Evolutionary conservation across 2,888 invertebrate species (phyloP).

Genomic region (Homarus gammarus): DNA sequence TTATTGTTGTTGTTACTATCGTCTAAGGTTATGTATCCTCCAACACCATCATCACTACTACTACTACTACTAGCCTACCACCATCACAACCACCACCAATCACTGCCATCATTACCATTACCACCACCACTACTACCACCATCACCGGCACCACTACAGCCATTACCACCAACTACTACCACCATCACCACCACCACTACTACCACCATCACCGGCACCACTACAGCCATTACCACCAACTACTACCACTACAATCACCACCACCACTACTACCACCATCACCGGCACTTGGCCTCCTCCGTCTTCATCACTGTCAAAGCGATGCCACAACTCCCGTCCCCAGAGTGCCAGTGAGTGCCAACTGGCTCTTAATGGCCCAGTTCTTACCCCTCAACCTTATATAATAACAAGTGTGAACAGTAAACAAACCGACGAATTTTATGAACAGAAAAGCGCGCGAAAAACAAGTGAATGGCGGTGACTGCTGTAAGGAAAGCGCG

Average conservation of each 20-base stretch:
- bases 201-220: background rate
- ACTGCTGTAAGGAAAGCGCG: no score
- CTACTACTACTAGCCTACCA: background rate
- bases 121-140: no score
- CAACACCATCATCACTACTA: no score
- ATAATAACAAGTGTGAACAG: background rate
- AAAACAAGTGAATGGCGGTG: no score
- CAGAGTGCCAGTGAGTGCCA: background rate
- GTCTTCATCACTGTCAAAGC: background rate
- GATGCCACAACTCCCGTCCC: background rate
- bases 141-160: no score
- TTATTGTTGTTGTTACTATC: no score
- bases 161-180: no score
- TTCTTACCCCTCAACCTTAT: background rate
- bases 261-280: background rate
- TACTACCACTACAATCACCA: background rate
- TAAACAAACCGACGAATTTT: no score
- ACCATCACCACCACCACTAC: background rate
- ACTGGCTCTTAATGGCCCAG: background rate
- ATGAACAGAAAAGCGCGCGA: no score
- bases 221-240: background rate
- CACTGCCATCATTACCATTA: background rate
- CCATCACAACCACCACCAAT: slow-evolving; percentile 8
- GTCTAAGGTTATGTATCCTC: no score
- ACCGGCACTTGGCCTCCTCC: background rate